Base-by-base conservation (phyloP, 1,140 invertebrate genomes). In the Drosophila serrata region DNA sequence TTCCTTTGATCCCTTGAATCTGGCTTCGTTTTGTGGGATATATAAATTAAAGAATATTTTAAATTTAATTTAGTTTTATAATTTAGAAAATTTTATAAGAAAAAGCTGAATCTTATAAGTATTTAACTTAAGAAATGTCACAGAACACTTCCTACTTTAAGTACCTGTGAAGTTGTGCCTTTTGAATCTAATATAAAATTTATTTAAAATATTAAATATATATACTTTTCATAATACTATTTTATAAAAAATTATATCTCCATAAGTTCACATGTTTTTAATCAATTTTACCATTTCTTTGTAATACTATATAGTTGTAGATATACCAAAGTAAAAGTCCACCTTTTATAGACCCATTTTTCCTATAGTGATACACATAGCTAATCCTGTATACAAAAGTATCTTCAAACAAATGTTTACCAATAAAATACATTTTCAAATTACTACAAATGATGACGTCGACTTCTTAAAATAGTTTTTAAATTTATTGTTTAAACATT, bases 381-480 rank as follows among this genome's bases (percentile, higher is more conserved):
- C 3, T 22, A 8, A 19, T 9, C 51, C 24, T n/a, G 19, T 9
- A 22, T 48, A n/a, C 45, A 48, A 27, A 48, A 29, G 24, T 31
- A 58, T 40, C 55, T 29, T 31, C 60, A 63, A 63, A 63, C 53
- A 63, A 63, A 40, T 63, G 60, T 63, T 63, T 63, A 63, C 55
- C 27, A 63, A 59, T 62, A 62, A 63, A 63, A 24, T 63, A 39
- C 53, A 40, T 59, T 63, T 62, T 40, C n/a, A 35, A 63, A 63
- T 19, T 63, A 53, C 60, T 13, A 40, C 15, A 63, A 40, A 31
- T 31, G 53, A 60, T 63, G 60, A 63, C 8, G 60, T 31, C 37
- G 12, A 31, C 7, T 22, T 63, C 55, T 17, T 13, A 40, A 63
- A 60, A 63, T 63, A 63, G 60, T 22, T 15, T 1, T 8, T 4